Evolutionary conservation across 2,888 invertebrate genomes (phyloP), one percentile per base, ranked within the genome.

Genomic region (Germaria angustata): DNA sequence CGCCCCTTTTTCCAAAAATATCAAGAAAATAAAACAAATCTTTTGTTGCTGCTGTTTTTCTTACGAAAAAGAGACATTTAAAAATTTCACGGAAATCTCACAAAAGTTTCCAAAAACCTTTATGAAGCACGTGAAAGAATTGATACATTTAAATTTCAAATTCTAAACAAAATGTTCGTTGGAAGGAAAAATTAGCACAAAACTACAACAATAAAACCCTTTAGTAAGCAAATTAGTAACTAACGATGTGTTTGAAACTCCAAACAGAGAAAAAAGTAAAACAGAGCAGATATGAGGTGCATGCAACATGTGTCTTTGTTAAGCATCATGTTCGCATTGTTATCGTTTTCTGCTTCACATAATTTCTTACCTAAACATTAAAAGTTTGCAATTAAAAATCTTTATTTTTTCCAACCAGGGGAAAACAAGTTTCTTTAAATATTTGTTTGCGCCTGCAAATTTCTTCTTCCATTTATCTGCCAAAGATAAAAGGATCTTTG

Each of bases 11-110:
- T 32, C 8, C 20, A 59, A 57, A 75, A 65, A 59, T 39, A 44
- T 15, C 20, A 11, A 15, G 3, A 28, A 9, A 13, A 59, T 49
- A 51, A 51, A 34, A 68, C 49, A 46, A 36, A 11, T 8, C 55
- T 66, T 75, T 75, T 73, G 17, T 41, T 53, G 15, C 17, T 13
- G 13, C 13, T 22, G 3, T 5, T 46, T 22, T 13, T 22, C 15
- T 13, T 13, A 49, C 8, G 17, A 8, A 44, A 49, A 13, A 22
- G 17, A 15, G 15, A 15, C 65, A 51, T 55, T 32, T 66, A 57
- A 71, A 66, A 61, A 81, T 78, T 73, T 78, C 63, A 82, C 57
- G 75, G 63, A 82, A 82, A 82, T 79, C 81, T 82, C 81, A 78
- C 73, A 73, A 66, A 41, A 51, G 11, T 17, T 69, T n/a, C 13